phyloP scores from a whole-genome alignment of 2,797 vertebrate genomes.

The Smutsia temminckii region DNA sequence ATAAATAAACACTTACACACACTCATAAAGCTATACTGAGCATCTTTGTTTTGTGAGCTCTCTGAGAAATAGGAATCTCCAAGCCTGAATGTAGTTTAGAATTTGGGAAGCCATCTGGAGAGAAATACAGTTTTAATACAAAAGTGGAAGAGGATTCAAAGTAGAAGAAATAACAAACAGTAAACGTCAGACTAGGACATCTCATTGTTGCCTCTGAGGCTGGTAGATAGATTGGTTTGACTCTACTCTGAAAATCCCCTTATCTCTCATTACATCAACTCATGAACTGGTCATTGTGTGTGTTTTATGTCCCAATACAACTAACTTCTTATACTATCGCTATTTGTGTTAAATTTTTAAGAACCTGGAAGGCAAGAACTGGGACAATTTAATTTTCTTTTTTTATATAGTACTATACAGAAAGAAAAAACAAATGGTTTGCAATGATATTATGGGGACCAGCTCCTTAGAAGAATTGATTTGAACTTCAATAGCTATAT shows the following conservation, averaged over 20 bases:
- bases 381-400: slow-evolving; percentile 45
- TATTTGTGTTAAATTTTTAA: slow-evolving; percentile 29
- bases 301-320: slow-evolving; percentile 21
- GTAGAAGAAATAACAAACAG: background rate
- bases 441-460: slow-evolving; percentile 1
- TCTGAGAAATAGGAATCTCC: background rate
- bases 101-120: background rate
- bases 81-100: background rate
- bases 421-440: slow-evolving; percentile 35
- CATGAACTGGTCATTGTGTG: background rate
- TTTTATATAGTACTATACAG: background rate
- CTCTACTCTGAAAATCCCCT: background rate
- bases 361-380: background rate
- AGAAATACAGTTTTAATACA: slow-evolving; percentile 2
- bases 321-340: background rate
- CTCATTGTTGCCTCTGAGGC: background rate
- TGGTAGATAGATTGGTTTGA: background rate
- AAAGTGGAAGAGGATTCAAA: background rate
- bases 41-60: background rate
- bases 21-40: background rate
- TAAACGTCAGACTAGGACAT: background rate
- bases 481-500: slow-evolving; percentile 14
- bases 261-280: background rate
- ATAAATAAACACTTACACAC: background rate
- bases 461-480: slow-evolving; percentile 27